Evolutionary conservation across 2,797 vertebrate species (phyloP).

Genomic region (Melanotaenia boesemani): DNA sequence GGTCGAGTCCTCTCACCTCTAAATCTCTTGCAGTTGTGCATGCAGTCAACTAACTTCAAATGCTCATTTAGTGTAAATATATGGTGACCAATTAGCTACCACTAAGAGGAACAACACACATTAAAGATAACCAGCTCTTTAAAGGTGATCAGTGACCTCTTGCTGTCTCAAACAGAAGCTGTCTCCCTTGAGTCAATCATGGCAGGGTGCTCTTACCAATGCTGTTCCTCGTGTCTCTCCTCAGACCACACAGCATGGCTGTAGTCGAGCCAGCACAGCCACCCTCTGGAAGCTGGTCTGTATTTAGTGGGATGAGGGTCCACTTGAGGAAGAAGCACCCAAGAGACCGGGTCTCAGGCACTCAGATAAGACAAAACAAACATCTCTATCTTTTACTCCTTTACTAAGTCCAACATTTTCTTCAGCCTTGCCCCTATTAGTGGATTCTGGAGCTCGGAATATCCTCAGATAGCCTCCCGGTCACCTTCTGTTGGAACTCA

Average conservation of each 20-base stretch:
- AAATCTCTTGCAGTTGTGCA: slow-evolving; percentile 24
- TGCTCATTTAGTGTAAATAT: not conserved
- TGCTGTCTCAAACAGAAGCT: slow-evolving; percentile 14
- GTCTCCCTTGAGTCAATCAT: slow-evolving; percentile 32
- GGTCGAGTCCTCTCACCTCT: slow-evolving; percentile 34
- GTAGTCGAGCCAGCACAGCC: slow-evolving; percentile 62
- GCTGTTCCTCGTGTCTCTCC: slow-evolving; percentile 82
- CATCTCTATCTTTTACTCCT: slow-evolving; percentile 51
- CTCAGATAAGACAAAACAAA: slow-evolving; percentile 42
- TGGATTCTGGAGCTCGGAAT: slow-evolving; percentile 29
- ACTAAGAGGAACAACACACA: slow-evolving; percentile 14
- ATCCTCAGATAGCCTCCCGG: slow-evolving; percentile 37
- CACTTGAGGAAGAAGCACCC: slow-evolving; percentile 47
- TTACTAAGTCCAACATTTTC: slow-evolving; percentile 38
- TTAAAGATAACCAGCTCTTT: slow-evolving; percentile 14
- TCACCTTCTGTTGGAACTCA: slow-evolving; percentile 40
- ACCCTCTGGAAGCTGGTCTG: slow-evolving; percentile 60
- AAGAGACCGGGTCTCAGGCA: slow-evolving; percentile 44
- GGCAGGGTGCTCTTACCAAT: slow-evolving; percentile 76
- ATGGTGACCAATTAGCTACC: not conserved
- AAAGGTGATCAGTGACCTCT: slow-evolving; percentile 13
- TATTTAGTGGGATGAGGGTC: slow-evolving; percentile 43
- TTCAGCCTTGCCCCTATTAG: slow-evolving; percentile 32
- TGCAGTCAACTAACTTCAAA: not conserved
- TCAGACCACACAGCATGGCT: slow-evolving; percentile 86